Percentiles rank a stretch among this genome's conserved stretches.
These are phyloP conservation scores for Rhyzopertha dominica DNA, from an alignment of 1,140 invertebrate species.

Conservation along the genomic window DNA sequence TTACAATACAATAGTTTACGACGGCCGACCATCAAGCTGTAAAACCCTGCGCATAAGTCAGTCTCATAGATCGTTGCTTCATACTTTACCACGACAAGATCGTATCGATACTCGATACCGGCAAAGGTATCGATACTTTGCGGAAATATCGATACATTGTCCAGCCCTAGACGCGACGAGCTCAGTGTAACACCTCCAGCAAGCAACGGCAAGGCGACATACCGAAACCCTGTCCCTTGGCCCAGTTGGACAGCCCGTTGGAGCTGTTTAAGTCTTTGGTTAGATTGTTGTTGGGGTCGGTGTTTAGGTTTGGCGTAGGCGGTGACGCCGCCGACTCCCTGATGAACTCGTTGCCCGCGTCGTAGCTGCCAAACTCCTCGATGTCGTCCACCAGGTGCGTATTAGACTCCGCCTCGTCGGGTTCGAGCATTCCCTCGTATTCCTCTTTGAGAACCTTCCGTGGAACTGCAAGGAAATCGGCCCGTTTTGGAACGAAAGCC, in stretches of 20 bases:
- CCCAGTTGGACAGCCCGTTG: constrained; percentile 21
- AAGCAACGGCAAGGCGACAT: too few species aligned
- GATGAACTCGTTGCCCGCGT: constrained; percentile 46
- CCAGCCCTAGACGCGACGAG: too few species aligned
- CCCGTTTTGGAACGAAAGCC: too few species aligned
- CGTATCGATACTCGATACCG: too few species aligned
- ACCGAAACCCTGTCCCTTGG: constrained; percentile 30
- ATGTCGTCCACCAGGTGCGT: constrained; percentile 40
- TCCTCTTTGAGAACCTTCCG: constrained; percentile 74
- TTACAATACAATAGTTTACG: too few species aligned
- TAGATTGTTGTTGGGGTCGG: constrained; percentile 26
- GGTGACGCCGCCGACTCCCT: constrained; percentile 41
- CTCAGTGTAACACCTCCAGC: too few species aligned
- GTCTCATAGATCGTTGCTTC: too few species aligned
- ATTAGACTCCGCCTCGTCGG: constrained; percentile 59
- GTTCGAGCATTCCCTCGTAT: constrained; percentile 66
- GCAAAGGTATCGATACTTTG: too few species aligned
- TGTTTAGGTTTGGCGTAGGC: constrained; percentile 29
- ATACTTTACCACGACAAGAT: too few species aligned
- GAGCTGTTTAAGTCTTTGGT: constrained; percentile 27
- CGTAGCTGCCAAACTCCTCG: constrained; percentile 47
- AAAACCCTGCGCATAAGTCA: too few species aligned
- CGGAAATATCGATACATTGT: too few species aligned
- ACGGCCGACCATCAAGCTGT: too few species aligned
- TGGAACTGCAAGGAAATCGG: constrained; percentile 60